These are phyloP conservation scores for Hexactinellida sp. DNA, from an alignment of 37 sponge, comb jelly and placozoan genomes.

Conservation along the genomic window DNA sequence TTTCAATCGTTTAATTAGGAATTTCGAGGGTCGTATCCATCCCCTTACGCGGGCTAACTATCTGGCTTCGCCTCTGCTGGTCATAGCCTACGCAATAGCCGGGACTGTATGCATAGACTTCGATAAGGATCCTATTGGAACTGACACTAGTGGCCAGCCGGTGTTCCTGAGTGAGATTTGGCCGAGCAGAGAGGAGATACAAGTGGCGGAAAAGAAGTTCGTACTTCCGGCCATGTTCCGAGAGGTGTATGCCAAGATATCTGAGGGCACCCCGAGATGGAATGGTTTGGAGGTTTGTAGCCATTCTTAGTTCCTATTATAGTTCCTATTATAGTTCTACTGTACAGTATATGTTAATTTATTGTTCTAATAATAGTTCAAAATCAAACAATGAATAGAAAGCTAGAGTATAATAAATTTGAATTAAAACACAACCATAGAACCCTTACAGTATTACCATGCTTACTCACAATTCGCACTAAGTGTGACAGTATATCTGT, in stretches of 20 bases:
- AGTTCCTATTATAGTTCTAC: too few relatives aligned
- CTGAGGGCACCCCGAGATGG: constrained; percentile 67
- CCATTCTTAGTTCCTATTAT: too few relatives aligned
- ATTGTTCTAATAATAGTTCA: too few relatives aligned
- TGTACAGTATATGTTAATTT: too few relatives aligned
- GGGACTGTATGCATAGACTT: constrained; percentile 79
- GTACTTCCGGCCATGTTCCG: constrained; percentile 81
- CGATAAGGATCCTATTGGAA: constrained; percentile 67
- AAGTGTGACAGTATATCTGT: too few relatives aligned
- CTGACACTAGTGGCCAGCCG: constrained; percentile 33
- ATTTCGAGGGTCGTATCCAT: constrained; percentile 88
- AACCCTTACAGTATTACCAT: too few relatives aligned
- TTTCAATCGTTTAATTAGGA: too few relatives aligned
- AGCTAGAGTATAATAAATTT: too few relatives aligned
- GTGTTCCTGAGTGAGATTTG: constrained; percentile 82
- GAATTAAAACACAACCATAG: too few relatives aligned
- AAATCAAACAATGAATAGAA: too few relatives aligned
- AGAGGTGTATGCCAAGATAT: constrained; percentile 63
- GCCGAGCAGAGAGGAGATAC: constrained; percentile 65
- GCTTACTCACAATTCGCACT: too few relatives aligned
- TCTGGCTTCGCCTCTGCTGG: constrained; percentile 80
- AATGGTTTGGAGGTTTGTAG: constrained; percentile 29
- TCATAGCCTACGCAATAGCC: constrained; percentile 86
- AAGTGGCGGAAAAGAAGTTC: constrained; percentile 57
- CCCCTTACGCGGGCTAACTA: constrained; percentile 87